Evolutionary conservation across 1,140 invertebrate genomes (phyloP).

Genomic region (Babylonia areolata): DNA sequence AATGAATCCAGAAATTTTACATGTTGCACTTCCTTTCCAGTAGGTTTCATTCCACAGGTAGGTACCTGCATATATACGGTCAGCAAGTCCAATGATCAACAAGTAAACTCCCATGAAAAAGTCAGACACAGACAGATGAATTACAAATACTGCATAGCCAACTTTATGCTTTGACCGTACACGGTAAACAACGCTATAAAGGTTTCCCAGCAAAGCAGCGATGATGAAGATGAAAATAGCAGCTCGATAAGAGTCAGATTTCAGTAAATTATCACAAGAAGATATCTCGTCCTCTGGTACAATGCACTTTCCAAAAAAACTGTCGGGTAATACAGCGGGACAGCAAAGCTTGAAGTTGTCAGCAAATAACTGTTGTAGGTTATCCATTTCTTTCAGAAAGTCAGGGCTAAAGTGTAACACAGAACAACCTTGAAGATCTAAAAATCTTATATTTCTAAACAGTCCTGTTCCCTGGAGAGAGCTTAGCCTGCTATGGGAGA

Average conservation of each 20-base stretch:
- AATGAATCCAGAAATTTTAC: neutral
- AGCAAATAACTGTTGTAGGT: neutral
- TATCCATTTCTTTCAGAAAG: neutral
- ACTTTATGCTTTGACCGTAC: neutral
- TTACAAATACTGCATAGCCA: neutral
- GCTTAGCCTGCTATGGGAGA: too few relatives aligned
- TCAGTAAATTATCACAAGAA: neutral
- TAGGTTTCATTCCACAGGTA: neutral
- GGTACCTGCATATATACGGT: neutral
- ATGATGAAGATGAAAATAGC: neutral
- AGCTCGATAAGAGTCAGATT: neutral
- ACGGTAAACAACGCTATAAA: neutral
- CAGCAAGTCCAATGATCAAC: neutral
- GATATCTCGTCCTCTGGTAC: neutral
- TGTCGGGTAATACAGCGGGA: neutral
- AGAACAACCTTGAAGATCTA: neutral
- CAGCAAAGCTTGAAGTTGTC: constrained; percentile 1
- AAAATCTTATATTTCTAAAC: constrained; percentile 25
- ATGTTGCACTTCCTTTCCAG: neutral
- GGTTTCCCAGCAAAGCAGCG: neutral
- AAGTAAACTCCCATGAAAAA: constrained; percentile 20
- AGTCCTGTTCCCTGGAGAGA: constrained; percentile 46
- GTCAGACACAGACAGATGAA: neutral
- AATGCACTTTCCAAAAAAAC: neutral
- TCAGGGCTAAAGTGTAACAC: neutral